A percentile compares a stretch with the other conserved stretches of the same genome.
phyloP scores from a whole-genome alignment of 2,797 vertebrate genomes.

The Threskiornis aethiopicus region DNA sequence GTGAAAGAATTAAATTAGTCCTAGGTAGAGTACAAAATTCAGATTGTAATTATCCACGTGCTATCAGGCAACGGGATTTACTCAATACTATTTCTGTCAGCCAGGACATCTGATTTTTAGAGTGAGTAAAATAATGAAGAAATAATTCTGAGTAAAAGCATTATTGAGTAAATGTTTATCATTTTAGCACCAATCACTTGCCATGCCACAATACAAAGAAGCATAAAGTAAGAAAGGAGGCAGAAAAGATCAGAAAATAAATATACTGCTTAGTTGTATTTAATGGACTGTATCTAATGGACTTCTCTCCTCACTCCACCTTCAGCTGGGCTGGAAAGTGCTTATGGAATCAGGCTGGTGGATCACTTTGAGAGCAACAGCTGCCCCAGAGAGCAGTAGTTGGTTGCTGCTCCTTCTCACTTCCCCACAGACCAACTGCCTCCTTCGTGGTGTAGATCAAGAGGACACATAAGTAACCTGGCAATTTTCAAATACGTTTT shows the following conservation, averaged over 20 bases:
- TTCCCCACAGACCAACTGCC: neutral
- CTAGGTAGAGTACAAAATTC: neutral
- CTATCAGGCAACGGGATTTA: neutral
- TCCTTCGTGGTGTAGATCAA: neutral
- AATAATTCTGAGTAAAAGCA: neutral
- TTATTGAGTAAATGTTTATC: neutral
- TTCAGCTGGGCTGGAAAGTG: neutral
- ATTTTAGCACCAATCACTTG: neutral
- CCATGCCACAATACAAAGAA: neutral
- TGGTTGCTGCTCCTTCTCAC: neutral
- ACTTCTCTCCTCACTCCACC: neutral
- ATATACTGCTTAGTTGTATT: neutral
- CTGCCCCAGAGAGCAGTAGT: neutral
- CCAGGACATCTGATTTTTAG: neutral
- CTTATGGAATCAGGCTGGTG: neutral
- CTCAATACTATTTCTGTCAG: neutral
- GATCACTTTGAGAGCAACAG: neutral
- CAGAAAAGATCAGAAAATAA: neutral
- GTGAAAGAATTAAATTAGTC: neutral
- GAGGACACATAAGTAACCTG: neutral
- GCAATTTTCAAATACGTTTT: neutral
- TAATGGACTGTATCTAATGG: neutral
- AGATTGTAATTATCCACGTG: neutral
- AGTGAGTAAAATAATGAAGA: neutral
- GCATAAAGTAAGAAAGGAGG: neutral